Base-by-base conservation (phyloP, 2,113 vertebrate species). In the Apaloderma vittatum region DNA sequence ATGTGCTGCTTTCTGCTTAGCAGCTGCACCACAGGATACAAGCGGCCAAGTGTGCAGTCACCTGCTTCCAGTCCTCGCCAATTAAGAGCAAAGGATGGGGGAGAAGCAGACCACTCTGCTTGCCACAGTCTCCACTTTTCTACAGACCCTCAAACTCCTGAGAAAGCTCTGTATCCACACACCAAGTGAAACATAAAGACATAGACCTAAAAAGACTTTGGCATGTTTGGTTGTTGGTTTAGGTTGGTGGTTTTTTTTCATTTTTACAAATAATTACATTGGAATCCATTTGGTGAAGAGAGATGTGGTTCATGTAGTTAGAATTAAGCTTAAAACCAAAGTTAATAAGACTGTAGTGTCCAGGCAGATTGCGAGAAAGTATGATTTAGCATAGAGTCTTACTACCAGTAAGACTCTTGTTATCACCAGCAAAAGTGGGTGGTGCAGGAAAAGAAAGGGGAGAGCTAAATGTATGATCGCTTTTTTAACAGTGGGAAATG, bases 1-100 rank as follows among this genome's bases (percentile, higher is more conserved):
- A 45, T 75, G 74, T 96, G 93, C 79, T 93, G 48, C 89, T 74
- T 67, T 74, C 94, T 97, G 67, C 27, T 37, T 17, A 93, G 96
- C 95, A 91, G 96, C 96, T 93, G 92, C 83, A 96, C 43, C 76
- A 15, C 77, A 80, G 76, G 94, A 77, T 29, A 96, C 78, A 70
- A 46, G 81, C 77, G 89, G 93, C 45, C 78, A 92, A 96, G 93
- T 95, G 93, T 97, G 91, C 83, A 90, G 93, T 97, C 96, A 93
- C 93, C 90, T 97, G 87, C 95, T 92, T 75, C 86, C 76, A 40
- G 14, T 91, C 48, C 3, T 52, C 4, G 15, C 70, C 71, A 84
- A 71, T 88, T 63, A 65, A 76, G n/a, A 68, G 95, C 68, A 26
- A 61, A 94, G 96, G 75, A 90, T 61, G 65, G 55, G 46, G 58